Evolutionary conservation across 64 coral and sea anemone genomes (phyloP).

Genomic region (Pachyseris speciosa): DNA sequence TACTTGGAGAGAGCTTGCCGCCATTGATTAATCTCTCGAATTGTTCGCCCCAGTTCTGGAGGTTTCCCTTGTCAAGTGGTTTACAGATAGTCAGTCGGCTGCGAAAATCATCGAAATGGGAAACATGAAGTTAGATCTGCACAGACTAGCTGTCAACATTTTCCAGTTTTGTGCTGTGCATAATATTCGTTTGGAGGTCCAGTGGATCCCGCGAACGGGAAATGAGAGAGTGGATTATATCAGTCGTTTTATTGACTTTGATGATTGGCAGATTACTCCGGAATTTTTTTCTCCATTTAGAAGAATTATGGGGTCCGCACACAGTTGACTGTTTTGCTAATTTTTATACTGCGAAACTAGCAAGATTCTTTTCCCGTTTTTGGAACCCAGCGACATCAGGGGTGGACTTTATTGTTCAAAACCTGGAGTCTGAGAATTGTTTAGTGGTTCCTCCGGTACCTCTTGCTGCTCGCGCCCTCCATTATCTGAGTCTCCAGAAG

Average conservation of each 20-base stretch:
- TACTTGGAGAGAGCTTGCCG: conserved; percentile 26
- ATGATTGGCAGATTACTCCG: conserved; percentile 25
- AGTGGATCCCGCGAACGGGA: neutral
- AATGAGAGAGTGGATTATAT: conserved; percentile 19
- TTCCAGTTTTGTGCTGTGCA: conserved; percentile 31
- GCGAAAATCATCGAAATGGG: conserved; percentile 36
- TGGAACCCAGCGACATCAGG: conserved; percentile 55
- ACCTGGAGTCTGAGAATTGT: too few relatives aligned
- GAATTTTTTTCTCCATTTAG: conserved; percentile 3
- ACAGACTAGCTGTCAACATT: conserved; percentile 15
- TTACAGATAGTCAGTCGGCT: conserved; percentile 33
- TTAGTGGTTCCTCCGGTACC: too few relatives aligned
- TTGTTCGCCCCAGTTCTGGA: neutral
- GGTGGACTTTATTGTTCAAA: too few relatives aligned
- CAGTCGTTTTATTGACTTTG: neutral
- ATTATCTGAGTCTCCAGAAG: too few relatives aligned
- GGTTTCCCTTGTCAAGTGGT: conserved; percentile 32
- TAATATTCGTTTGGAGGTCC: conserved; percentile 12
- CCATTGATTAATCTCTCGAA: conserved; percentile 14
- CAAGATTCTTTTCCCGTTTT: neutral
- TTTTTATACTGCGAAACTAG: neutral
- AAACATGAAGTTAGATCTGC: conserved; percentile 45
- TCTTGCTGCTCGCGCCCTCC: too few relatives aligned
- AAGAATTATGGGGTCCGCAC: neutral
- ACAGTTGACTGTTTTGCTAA: conserved; percentile 30